Evolutionary conservation across 2,113 vertebrate species (phyloP).

Genomic region (Myxocyprinus asiaticus): DNA sequence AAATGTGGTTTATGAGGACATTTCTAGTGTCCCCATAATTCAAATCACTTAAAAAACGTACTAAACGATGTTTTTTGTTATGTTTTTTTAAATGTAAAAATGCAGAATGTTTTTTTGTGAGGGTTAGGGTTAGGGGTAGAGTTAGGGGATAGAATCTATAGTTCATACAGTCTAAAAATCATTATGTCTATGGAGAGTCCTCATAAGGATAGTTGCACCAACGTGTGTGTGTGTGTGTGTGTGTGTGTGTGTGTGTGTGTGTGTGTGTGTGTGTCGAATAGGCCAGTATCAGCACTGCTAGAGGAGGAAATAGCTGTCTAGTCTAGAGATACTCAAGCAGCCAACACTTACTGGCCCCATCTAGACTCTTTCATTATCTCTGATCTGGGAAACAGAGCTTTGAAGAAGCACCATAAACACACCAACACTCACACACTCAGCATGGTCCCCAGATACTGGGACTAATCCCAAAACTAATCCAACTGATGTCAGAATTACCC

Average conservation of each 20-base stretch:
- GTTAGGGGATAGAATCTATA: no score
- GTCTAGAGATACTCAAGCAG: no score
- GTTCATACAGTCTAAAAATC: no score
- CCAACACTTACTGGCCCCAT: slow-evolving; percentile 6
- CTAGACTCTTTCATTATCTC: slow-evolving; percentile 22
- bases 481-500: neutral
- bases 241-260: neutral
- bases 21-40: no score
- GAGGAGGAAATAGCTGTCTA: slow-evolving; percentile 49
- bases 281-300: slow-evolving; percentile 8
- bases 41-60: no score
- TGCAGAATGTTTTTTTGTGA: no score
- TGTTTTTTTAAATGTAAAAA: no score
- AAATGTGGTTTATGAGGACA: no score
- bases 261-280: neutral
- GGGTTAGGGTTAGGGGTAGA: no score
- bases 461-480: neutral
- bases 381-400: neutral
- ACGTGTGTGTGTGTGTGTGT: neutral
- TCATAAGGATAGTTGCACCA: no score
- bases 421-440: slow-evolving; percentile 2
- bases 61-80: no score
- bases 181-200: no score
- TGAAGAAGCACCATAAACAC: neutral
- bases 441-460: neutral